A percentile compares a stretch with the other conserved stretches of the same genome.
phyloP scores from a whole-genome alignment of 2,797 vertebrate species.

The Anas bernieri region DNA sequence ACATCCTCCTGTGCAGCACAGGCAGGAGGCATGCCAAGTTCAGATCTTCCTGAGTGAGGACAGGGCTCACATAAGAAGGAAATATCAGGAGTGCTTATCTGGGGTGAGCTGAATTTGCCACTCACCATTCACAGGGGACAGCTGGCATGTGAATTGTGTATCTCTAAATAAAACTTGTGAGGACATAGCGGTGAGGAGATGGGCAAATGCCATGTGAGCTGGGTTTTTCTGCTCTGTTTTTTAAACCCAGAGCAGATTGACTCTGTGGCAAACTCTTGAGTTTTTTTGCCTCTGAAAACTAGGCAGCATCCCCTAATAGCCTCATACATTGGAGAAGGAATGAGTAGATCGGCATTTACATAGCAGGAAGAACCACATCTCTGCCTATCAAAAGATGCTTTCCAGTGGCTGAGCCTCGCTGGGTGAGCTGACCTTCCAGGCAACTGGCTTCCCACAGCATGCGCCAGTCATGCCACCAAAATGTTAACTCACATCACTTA shows the following conservation, averaged over 20 bases:
- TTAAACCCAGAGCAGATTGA: neutral
- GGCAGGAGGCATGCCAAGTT: neutral
- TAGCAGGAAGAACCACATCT: neutral
- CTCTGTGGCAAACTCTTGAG: neutral
- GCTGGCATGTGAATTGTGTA: neutral
- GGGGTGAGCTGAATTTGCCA: neutral
- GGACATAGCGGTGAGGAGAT: neutral
- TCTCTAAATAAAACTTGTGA: conserved; percentile 32
- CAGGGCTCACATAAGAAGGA: neutral
- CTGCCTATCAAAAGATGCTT: neutral
- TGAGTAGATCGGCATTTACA: neutral
- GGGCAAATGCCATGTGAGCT: neutral
- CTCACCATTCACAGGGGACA: neutral
- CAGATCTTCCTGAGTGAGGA: neutral
- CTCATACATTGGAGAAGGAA: neutral
- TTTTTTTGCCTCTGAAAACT: neutral
- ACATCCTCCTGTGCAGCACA: neutral
- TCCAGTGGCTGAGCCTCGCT: neutral
- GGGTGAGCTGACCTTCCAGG: neutral
- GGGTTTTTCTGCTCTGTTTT: neutral
- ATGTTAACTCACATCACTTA: neutral
- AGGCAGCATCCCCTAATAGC: neutral
- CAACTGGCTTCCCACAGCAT: neutral
- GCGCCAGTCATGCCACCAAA: neutral
- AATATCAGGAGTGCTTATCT: neutral